phyloP scores from a whole-genome alignment of 2,888 invertebrate species.

The Drosophila flavopinicola region DNA sequence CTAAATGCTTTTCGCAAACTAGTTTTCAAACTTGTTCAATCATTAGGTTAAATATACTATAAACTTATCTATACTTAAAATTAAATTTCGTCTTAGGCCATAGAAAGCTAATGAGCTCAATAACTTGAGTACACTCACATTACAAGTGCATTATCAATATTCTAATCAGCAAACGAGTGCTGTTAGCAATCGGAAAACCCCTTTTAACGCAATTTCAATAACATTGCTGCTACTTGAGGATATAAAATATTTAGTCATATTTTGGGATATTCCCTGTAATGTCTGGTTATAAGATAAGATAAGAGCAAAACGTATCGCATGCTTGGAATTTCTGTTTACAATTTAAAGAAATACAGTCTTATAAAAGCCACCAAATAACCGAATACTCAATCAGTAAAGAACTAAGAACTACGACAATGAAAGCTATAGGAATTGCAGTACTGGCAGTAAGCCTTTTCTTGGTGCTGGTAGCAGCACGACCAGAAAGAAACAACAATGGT shows the following conservation, averaged over 20 bases:
- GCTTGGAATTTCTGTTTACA: constrained; percentile 4
- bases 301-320: neutral
- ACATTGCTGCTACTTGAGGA: neutral
- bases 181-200: constrained; percentile 21
- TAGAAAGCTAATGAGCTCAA: no score
- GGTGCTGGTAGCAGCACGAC: constrained; percentile 23
- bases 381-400: constrained; percentile 10
- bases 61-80: neutral
- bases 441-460: constrained; percentile 25
- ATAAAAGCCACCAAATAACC: constrained; percentile 26
- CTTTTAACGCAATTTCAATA: neutral
- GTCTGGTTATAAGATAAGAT: constrained; percentile 29
- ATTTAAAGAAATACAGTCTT: neutral
- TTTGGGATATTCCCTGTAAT: constrained; percentile 30
- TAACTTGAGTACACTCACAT: neutral
- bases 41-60: neutral
- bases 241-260: constrained; percentile 25
- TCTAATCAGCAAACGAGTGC: constrained; percentile 10
- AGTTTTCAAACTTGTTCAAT: no score
- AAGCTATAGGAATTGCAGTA: constrained; percentile 8
- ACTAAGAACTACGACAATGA: constrained; percentile 20
- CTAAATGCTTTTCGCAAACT: no score
- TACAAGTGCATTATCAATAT: neutral
- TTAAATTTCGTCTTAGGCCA: no score
- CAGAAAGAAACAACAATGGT: constrained; percentile 2